phyloP scores from a whole-genome alignment of 2,113 vertebrate species.

The Scomber japonicus region DNA sequence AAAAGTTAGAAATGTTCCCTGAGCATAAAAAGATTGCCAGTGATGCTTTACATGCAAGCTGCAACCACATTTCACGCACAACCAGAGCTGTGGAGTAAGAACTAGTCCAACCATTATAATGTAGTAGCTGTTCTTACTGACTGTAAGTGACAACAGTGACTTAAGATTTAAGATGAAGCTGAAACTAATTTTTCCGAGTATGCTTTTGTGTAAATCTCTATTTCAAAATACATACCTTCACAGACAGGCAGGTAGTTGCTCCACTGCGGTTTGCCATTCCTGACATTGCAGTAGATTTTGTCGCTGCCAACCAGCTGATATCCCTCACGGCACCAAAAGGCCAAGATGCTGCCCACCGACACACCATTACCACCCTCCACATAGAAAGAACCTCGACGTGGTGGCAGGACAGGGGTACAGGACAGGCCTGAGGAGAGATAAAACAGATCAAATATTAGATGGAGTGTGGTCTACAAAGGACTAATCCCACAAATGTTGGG shows the following conservation, averaged over 20 bases:
- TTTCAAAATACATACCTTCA: constrained; percentile 71
- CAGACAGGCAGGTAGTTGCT: constrained; percentile 84
- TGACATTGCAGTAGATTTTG: constrained; percentile 76
- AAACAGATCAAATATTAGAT: no score
- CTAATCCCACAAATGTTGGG: no score
- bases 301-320: constrained; percentile 86
- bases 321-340: constrained; percentile 86
- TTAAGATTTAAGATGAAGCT: neutral
- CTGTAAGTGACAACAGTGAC: neutral
- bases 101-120: neutral
- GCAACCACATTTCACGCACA: constrained; percentile 8
- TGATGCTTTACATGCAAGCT: constrained; percentile 2
- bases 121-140: no score
- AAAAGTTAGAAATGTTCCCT: neutral
- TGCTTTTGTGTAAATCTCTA: no score
- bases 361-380: constrained; percentile 79
- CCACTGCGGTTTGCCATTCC: constrained; percentile 78
- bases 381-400: constrained; percentile 82
- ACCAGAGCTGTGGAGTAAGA: neutral
- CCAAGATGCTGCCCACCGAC: constrained; percentile 77
- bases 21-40: constrained; percentile 12
- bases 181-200: neutral
- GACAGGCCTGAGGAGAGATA: constrained; percentile 66
- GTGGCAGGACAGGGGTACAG: constrained; percentile 76
- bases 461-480: no score